Evolutionary conservation across 64 coral and sea anemone species (phyloP).

Genomic region (Catalaphyllia jardinei): DNA sequence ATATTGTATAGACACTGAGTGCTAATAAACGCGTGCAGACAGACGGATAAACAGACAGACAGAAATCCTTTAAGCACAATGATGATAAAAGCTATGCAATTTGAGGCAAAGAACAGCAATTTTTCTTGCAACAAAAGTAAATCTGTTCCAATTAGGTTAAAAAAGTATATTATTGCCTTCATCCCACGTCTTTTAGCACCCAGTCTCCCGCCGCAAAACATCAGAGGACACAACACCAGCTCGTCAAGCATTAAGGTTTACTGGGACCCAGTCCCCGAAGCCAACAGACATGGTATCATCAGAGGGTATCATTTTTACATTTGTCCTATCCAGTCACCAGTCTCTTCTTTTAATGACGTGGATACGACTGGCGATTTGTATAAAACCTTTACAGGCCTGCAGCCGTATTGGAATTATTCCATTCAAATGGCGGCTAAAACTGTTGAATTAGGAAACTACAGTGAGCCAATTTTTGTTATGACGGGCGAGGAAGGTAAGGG

Average conservation of each 20-base stretch:
- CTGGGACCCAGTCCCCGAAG: neutral
- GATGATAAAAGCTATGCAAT: no score
- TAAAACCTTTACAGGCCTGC: neutral
- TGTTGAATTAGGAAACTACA: conserved; percentile 13
- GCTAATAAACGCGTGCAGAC: no score
- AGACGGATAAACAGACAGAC: no score
- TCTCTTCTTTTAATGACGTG: neutral
- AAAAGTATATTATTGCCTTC: neutral
- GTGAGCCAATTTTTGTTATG: conserved; percentile 22
- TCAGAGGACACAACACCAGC: conserved; percentile 26
- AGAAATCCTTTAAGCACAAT: no score
- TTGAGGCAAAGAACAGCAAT: no score
- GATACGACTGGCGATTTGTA: neutral
- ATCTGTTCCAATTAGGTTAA: neutral
- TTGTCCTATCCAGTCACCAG: neutral
- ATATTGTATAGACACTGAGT: no score
- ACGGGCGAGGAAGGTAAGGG: conserved; percentile 38
- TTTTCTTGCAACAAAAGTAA: no score
- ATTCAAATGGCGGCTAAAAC: conserved; percentile 15
- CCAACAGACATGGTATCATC: neutral
- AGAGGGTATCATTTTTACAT: neutral
- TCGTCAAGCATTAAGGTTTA: neutral
- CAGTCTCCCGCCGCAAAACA: neutral
- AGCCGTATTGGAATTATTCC: conserved; percentile 23
- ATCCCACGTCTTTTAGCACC: conserved; percentile 14